These are phyloP conservation scores for Phalacrocorax aristotelis DNA, from an alignment of 2,113 vertebrate species.

Conservation along the genomic window DNA sequence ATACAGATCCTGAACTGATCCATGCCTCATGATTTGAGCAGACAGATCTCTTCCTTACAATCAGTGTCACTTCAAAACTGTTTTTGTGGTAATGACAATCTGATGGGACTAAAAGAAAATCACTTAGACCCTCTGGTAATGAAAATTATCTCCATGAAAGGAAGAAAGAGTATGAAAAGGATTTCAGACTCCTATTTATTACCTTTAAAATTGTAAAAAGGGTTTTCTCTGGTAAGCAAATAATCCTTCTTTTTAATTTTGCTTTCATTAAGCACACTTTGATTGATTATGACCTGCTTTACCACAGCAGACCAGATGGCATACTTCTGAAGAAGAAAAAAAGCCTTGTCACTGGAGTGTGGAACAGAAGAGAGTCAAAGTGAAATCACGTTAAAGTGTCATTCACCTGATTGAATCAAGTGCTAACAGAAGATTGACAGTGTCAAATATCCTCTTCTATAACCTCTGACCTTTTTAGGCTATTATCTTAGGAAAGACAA, in stretches of 20 bases:
- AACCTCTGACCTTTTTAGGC: not conserved
- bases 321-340: not conserved
- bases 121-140: not conserved
- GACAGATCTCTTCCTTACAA: slow-evolving; percentile 30
- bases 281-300: slow-evolving; percentile 13
- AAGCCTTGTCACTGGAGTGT: not conserved
- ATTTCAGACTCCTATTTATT: not conserved
- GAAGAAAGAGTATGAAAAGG: not conserved
- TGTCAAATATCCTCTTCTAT: not conserved
- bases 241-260: slow-evolving; percentile 28
- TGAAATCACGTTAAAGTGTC: not conserved
- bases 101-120: slow-evolving; percentile 27
- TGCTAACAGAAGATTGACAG: not conserved
- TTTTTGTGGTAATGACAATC: slow-evolving; percentile 29
- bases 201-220: not conserved
- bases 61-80: slow-evolving; percentile 55
- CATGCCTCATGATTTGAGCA: slow-evolving; percentile 32
- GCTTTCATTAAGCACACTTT: not conserved
- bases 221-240: not conserved
- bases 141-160: slow-evolving; percentile 26
- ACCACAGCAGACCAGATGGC: not conserved
- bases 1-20: slow-evolving; percentile 21
- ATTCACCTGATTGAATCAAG: not conserved
- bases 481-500: not conserved
- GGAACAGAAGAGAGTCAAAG: not conserved